These are phyloP conservation scores for Microplitis mediator DNA, from an alignment of 1,140 invertebrate species.

Conservation along the genomic window DNA sequence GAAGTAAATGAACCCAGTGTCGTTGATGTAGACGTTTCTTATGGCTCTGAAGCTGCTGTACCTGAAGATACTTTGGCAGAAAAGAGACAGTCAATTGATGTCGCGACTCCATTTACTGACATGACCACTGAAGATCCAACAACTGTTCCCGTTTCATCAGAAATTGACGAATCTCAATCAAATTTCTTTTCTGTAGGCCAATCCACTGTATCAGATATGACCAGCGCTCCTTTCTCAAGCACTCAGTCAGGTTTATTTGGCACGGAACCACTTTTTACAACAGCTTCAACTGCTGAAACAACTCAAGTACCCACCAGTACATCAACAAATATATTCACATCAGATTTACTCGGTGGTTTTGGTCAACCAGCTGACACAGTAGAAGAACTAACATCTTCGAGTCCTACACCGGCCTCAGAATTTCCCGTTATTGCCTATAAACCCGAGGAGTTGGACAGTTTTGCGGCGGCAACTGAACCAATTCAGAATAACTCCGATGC, in stretches of 20 bases:
- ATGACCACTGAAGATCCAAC: background rate
- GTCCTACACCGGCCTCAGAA: slow-evolving; percentile 46
- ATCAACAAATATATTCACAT: slow-evolving; percentile 35
- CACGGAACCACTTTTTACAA: slow-evolving; percentile 19
- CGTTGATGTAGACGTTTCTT: background rate
- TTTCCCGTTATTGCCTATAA: slow-evolving; percentile 44
- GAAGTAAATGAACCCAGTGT: slow-evolving; percentile 27
- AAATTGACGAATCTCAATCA: slow-evolving; percentile 25
- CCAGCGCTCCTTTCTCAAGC: slow-evolving; percentile 17
- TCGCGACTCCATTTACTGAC: background rate
- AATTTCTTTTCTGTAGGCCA: slow-evolving; percentile 36
- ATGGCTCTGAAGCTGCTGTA: no score
- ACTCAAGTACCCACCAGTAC: slow-evolving; percentile 9
- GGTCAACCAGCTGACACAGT: slow-evolving; percentile 25
- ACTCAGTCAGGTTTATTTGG: slow-evolving; percentile 16
- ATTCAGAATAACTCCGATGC: slow-evolving; percentile 65
- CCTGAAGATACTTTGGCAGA: no score
- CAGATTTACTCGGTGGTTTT: slow-evolving; percentile 51
- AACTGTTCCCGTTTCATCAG: background rate
- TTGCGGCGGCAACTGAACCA: slow-evolving; percentile 53
- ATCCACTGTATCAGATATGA: background rate
- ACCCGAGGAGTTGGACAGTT: slow-evolving; percentile 43
- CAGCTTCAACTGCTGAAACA: background rate
- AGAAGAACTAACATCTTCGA: slow-evolving; percentile 30
- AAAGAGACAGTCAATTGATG: background rate